Base-by-base conservation (phyloP, 2,888 invertebrate species). In the Aphidoletes aphidimyza region DNA sequence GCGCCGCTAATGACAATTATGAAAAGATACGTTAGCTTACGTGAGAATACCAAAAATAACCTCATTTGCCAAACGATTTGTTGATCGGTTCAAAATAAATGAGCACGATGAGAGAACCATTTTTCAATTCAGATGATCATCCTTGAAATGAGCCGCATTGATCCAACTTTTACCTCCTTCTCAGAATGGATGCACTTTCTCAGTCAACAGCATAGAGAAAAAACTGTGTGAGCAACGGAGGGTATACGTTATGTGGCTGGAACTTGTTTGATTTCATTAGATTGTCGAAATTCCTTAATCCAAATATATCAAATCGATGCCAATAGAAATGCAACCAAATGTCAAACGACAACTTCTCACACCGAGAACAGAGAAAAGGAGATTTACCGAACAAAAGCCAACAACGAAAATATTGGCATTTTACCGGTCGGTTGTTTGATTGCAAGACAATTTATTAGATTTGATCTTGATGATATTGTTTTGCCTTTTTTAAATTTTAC, bases 1-100 rank as follows among this genome's bases (percentile, higher is more conserved):
- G 81, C 81, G 81, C 81, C 81, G 81, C 81, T 81, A 81, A 81
- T 81, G 81, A 81, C 37, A 81, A 81, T 26, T 37, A 81, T 81
- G 81, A 81, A 17, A 37, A 37, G 19, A 2, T n/a, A n/a, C 37
- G 39, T 81, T 36, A 81, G 37, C n/a, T n/a, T n/a, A 47, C 47
- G 39, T 8, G 39, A 39, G 39, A 3, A 47, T 17, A 47, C 6
- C n/a, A 54, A 54, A 54, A 54, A n/a, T 11, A 54, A 54, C 69
- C 26, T 69, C 11, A 37, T 81, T 81, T 81, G 81, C 81, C 81
- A 37, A 81, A 3, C 54, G 42, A 42, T 54, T n/a, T 69, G 69
- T 11, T 49, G 49, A 69, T n/a, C n/a, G 26, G 17, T 47, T 47
- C 19, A 30, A 69, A 69, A 69, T 69, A 69, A 30, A 81, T 81